Evolutionary conservation across 2,888 invertebrate species (phyloP), one percentile per base, ranked within the genome.

Genomic region (Piscicola geometra): DNA sequence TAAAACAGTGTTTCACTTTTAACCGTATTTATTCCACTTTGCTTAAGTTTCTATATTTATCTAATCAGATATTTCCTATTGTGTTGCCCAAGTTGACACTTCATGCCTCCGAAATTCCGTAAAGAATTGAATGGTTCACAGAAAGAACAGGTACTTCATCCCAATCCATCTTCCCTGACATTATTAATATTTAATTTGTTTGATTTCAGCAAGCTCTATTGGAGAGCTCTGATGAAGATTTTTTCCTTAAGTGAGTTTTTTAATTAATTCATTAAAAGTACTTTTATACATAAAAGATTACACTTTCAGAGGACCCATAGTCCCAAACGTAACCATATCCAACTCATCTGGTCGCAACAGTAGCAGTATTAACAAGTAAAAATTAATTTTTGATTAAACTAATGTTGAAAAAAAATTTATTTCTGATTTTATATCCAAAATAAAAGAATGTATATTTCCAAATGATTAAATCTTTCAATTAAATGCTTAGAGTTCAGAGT

Each of bases 201-300:
- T 74, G 33, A 72, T 81, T 81, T 76, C 80, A 83, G 84, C 81
- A 81, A 80, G 80, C 82, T 41, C 78, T 84, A 35, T 78, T 84
- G n/a, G 83, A 83, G 78, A 82, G 82, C 67, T 83, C 83, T 1
- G 83, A 83, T 73, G 83, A 84, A 78, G 84, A 84, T 76, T 84
- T 84, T 78, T 84, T 84, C 76, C 79, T 83, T 9, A 82, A 79
- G 83, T 83, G 79, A 25, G 50, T 21, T 28, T 36, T 50, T 18
- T 79, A 80, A 25, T 32, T 71, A 15, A 56, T 33, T 71, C 52
- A 36, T 32, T 56, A 15, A 33, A 25, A 28, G 12, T 35, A 33
- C 30, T 32, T 25, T 41, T 47, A 21, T 75, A 35, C 12, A 2
- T 28, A n/a, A n/a, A n/a, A n/a, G n/a, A n/a, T n/a, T n/a, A n/a